Evolutionary conservation across 2,888 invertebrate genomes (phyloP).

Genomic region (Pristionchus entomophagus): DNA sequence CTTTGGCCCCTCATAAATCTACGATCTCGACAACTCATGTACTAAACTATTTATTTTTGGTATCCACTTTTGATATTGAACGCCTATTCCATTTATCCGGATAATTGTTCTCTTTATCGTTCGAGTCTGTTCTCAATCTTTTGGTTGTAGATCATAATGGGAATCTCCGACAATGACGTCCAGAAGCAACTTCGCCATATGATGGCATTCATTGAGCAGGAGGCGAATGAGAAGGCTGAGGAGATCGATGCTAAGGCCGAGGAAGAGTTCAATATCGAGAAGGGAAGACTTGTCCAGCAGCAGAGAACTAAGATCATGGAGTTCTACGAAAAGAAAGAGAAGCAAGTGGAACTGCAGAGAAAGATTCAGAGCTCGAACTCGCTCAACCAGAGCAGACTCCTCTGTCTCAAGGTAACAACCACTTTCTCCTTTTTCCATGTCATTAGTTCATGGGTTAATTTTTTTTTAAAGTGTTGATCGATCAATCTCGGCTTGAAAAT

Average conservation of each 20-base stretch:
- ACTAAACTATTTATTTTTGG: too few species aligned
- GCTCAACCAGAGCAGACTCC: conserved; percentile 96
- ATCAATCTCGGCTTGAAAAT: too few species aligned
- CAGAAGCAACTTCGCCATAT: conserved; percentile 94
- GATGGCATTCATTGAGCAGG: conserved; percentile 99
- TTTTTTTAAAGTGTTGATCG: too few species aligned
- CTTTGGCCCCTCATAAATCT: too few species aligned
- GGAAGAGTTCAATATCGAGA: conserved; percentile 99
- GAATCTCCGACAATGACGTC: conserved; percentile 76
- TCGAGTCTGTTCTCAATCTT: too few species aligned
- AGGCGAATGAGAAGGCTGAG: conserved; percentile 99
- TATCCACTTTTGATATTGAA: too few species aligned
- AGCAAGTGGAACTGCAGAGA: conserved; percentile 98
- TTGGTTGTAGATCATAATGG: too few species aligned
- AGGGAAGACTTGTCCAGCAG: conserved; percentile 97
- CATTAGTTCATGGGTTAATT: too few species aligned
- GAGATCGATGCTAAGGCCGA: conserved; percentile 99
- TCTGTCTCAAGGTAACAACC: conserved; percentile 85
- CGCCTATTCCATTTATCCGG: too few species aligned
- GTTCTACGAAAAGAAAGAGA: conserved; percentile 98
- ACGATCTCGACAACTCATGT: too few species aligned
- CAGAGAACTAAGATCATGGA: conserved; percentile 99
- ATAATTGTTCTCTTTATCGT: too few species aligned
- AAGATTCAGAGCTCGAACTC: conserved; percentile 99
- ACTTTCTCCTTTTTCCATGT: neutral